Conservation (phyloP, 2,797 vertebrate species). For the Morus bassanus region DNA sequence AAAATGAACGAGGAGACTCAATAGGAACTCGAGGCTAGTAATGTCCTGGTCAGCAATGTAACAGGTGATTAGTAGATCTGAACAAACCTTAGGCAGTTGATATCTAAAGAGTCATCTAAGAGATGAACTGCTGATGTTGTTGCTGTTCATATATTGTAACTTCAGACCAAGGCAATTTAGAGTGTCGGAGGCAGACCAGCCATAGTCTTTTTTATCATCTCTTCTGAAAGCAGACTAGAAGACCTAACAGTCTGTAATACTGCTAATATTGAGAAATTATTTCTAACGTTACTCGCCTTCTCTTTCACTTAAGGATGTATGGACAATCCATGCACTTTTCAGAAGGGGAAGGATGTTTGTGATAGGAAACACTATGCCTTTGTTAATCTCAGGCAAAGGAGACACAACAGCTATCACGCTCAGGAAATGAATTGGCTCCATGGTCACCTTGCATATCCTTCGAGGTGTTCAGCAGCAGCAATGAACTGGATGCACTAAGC, state of each 20-base stretch:
- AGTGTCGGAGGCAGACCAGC: neutral
- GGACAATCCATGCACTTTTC: neutral
- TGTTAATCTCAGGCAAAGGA: neutral
- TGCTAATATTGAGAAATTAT: neutral
- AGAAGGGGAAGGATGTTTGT: neutral
- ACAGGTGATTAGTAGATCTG: neutral
- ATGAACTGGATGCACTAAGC: neutral
- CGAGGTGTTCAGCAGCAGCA: neutral
- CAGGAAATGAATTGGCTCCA: rapidly evolving
- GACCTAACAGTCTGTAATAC: neutral
- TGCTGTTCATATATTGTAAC: neutral
- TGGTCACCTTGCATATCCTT: neutral
- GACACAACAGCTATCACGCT: neutral
- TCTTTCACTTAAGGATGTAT: neutral
- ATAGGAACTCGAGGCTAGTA: neutral
- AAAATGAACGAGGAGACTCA: neutral
- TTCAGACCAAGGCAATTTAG: neutral
- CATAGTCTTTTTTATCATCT: neutral
- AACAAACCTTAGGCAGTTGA: neutral
- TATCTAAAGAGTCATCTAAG: neutral
- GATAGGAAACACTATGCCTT: neutral
- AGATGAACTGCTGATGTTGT: neutral
- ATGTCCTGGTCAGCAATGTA: neutral
- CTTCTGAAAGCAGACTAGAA: neutral
- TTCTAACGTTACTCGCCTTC: neutral